A percentile compares a stretch with the other conserved stretches of the same genome.
Conservation (phyloP, 1,140 invertebrate species). For the Ooceraea biroi region DNA sequence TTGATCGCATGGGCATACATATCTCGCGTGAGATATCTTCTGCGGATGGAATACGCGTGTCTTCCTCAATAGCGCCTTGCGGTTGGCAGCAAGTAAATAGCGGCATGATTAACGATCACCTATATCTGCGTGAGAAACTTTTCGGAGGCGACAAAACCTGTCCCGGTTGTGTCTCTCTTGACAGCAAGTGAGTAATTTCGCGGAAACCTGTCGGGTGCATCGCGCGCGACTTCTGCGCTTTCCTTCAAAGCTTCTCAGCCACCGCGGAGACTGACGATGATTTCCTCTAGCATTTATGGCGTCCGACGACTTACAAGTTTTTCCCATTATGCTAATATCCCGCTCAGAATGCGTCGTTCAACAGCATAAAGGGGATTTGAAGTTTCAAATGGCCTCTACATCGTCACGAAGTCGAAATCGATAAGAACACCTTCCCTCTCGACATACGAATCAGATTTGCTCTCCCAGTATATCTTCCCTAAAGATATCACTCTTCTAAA, state of each 20-base stretch:
- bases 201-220: conserved; percentile 14
- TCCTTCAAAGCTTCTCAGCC: neutral
- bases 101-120: conserved; percentile 57
- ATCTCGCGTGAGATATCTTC: neutral
- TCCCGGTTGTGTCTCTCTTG: conserved; percentile 14
- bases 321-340: conserved; percentile 64
- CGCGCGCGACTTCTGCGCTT: neutral
- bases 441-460: conserved; percentile 32
- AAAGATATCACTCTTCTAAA: neutral
- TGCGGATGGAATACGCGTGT: conserved; percentile 7
- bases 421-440: conserved; percentile 46
- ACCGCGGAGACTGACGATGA: conserved; percentile 42
- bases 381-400: conserved; percentile 49
- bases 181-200: conserved; percentile 34
- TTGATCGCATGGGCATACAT: neutral
- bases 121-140: conserved; percentile 26
- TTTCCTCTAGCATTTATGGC: conserved; percentile 39
- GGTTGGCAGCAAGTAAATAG: conserved; percentile 53
- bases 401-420: conserved; percentile 46
- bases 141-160: conserved; percentile 27
- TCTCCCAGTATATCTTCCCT: neutral
- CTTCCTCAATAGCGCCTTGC: conserved; percentile 5
- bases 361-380: conserved; percentile 34
- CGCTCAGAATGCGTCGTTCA: conserved; percentile 27
- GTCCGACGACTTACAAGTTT: conserved; percentile 54